A percentile compares a stretch with the other conserved stretches of the same genome.
These are phyloP conservation scores for Chalcosyrphus nemorum DNA, from an alignment of 2,888 invertebrate genomes.

Conservation along the genomic window DNA sequence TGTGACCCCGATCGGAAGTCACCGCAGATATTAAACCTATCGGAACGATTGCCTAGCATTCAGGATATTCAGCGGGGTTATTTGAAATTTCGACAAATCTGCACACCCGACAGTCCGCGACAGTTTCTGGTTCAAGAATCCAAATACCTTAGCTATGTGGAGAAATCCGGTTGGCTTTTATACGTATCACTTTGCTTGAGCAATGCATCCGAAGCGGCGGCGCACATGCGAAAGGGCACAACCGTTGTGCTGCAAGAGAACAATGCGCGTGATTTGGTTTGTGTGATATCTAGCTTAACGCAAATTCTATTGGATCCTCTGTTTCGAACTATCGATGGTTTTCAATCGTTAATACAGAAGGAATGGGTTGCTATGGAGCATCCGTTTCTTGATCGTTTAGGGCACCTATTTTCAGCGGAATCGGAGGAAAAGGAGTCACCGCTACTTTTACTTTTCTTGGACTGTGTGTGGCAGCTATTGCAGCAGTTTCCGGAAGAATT, in stretches of 20 bases:
- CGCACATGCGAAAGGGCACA: conserved; percentile 85
- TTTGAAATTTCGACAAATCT: conserved; percentile 88
- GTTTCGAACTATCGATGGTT: conserved; percentile 91
- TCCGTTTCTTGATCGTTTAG: conserved; percentile 88
- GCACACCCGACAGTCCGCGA: conserved; percentile 88
- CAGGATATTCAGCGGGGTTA: conserved; percentile 85
- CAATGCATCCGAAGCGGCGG: conserved; percentile 88
- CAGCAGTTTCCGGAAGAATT: conserved; percentile 94
- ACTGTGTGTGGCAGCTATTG: conserved; percentile 95
- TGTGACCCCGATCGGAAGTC: conserved; percentile 86
- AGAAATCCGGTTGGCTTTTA: conserved; percentile 93
- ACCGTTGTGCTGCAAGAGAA: conserved; percentile 95
- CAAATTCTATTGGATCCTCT: conserved; percentile 94
- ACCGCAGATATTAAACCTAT: conserved; percentile 87
- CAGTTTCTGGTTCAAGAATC: conserved; percentile 90
- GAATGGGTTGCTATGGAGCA: conserved; percentile 98
- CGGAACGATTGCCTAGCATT: conserved; percentile 85
- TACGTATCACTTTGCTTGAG: conserved; percentile 90
- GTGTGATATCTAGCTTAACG: conserved; percentile 92
- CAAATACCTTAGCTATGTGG: conserved; percentile 89
- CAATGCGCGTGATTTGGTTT: conserved; percentile 93
- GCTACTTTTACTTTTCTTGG: conserved; percentile 94
- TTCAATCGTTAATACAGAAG: conserved; percentile 95
- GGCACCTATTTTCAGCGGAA: conserved; percentile 83
- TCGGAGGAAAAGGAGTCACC: conserved; percentile 87